A percentile compares a stretch with the other conserved stretches of the same genome.
Evolutionary conservation across 2,797 vertebrate genomes (phyloP).

Genomic region (Channallabes apus): DNA sequence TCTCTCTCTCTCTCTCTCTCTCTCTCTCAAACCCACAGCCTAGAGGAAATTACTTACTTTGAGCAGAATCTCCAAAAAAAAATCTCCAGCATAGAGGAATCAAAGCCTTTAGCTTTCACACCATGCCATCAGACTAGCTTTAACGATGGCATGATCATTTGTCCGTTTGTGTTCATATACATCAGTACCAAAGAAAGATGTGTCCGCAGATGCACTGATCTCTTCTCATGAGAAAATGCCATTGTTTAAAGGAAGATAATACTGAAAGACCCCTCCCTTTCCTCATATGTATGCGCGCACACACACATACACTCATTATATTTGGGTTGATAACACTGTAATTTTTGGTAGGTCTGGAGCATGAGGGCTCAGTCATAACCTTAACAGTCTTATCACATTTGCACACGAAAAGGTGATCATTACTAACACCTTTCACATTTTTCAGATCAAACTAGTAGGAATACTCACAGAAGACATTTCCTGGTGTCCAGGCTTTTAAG

Average conservation of each 20-base stretch:
- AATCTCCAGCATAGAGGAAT: constrained; percentile 2
- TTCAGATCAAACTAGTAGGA: constrained; percentile 3
- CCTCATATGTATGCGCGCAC: not conserved
- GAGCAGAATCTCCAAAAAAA: constrained; percentile 2
- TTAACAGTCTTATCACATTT: constrained; percentile 35
- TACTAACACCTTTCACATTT: constrained; percentile 46
- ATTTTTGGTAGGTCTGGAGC: not conserved
- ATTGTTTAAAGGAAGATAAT: not conserved
- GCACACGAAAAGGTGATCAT: constrained; percentile 26
- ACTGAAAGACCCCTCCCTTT: not conserved
- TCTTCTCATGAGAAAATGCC: not conserved
- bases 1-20: too few relatives aligned
- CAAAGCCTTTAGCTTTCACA: not conserved
- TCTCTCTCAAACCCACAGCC: not conserved
- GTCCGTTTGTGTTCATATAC: not conserved
- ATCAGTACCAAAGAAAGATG: not conserved
- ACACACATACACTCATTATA: not conserved
- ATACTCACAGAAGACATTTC: constrained; percentile 10
- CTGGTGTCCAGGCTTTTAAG: not conserved
- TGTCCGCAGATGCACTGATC: not conserved
- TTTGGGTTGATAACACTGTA: too few relatives aligned
- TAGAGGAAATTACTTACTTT: not conserved
- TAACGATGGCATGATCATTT: not conserved
- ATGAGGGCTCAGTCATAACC: constrained; percentile 3
- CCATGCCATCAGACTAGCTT: not conserved